Evolutionary conservation across 2,888 invertebrate genomes (phyloP).

Genomic region (Furcula furcula): DNA sequence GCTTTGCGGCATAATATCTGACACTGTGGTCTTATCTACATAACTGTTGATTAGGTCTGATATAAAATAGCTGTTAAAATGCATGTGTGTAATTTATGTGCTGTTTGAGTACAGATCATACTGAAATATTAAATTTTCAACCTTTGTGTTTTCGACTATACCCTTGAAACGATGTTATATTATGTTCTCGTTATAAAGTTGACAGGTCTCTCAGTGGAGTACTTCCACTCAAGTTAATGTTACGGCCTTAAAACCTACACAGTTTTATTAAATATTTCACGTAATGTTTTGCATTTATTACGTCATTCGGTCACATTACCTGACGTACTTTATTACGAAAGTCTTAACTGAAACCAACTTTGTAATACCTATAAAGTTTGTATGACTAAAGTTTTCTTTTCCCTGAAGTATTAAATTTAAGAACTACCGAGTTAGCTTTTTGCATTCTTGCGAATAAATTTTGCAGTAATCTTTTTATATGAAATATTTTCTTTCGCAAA

Average conservation of each 20-base stretch:
- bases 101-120: no score
- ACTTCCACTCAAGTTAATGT: conserved; percentile 8
- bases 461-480: no score
- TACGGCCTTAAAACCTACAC: conserved; percentile 3
- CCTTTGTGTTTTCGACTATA: no score
- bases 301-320: not conserved
- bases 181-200: conserved; percentile 5
- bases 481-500: no score
- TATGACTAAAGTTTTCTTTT: not conserved
- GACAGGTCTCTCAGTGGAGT: conserved; percentile 5
- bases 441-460: no score
- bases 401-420: not conserved
- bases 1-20: no score
- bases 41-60: no score
- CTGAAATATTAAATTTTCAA: no score
- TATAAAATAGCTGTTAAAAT: no score
- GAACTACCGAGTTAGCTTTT: not conserved
- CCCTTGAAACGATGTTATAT: not conserved
- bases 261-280: conserved; percentile 4
- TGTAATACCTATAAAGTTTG: not conserved
- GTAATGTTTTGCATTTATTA: not conserved
- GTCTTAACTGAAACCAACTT: not conserved
- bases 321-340: not conserved
- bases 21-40: no score
- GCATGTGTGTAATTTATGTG: no score